Evolutionary conservation across 2,888 invertebrate genomes (phyloP).

Genomic region (Sipha maydis): DNA sequence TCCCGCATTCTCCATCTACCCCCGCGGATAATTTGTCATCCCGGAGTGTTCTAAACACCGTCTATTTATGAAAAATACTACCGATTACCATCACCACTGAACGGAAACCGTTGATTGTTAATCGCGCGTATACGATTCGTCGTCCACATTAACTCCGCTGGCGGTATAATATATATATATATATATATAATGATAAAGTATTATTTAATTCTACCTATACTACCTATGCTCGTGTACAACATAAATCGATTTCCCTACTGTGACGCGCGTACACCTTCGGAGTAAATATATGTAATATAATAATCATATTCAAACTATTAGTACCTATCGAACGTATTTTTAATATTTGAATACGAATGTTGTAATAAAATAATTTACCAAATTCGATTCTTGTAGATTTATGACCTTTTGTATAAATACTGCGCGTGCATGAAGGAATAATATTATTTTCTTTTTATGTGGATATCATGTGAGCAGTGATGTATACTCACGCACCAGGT

Average conservation of each 20-base stretch:
- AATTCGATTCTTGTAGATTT: neutral
- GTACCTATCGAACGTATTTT: neutral
- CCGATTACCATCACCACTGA: neutral
- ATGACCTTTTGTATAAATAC: neutral
- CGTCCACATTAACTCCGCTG: neutral
- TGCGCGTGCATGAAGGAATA: neutral
- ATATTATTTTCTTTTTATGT: neutral
- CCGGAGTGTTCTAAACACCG: constrained; percentile 1
- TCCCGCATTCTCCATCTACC: neutral
- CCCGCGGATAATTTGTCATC: constrained; percentile 38
- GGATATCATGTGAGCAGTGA: neutral
- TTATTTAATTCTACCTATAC: neutral
- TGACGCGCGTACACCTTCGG: neutral
- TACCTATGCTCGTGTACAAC: neutral
- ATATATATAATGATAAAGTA: too few species aligned
- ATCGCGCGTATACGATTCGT: neutral
- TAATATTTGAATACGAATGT: neutral
- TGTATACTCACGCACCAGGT: constrained; percentile 16
- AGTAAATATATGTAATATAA: neutral
- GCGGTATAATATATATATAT: neutral
- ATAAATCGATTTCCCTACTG: neutral
- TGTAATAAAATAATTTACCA: neutral
- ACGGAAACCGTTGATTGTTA: constrained; percentile 31
- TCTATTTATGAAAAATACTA: constrained; percentile 12
- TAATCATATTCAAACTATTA: neutral